These are phyloP conservation scores for Pygocentrus nattereri DNA, from an alignment of 2,797 vertebrate species.

Conservation along the genomic window DNA sequence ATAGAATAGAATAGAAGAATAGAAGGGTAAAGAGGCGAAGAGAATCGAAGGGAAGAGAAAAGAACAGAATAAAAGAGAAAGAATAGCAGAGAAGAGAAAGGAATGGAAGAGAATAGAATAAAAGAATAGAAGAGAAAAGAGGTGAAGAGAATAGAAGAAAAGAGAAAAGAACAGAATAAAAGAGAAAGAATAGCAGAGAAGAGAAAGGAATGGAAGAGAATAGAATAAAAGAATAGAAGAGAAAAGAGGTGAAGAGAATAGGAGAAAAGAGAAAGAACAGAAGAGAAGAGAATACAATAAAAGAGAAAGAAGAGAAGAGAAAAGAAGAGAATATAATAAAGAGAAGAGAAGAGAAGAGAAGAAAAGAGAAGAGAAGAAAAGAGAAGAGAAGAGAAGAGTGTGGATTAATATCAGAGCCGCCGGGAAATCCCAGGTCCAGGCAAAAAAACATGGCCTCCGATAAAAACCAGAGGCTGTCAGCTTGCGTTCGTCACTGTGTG, in stretches of 20 bases:
- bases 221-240: background rate
- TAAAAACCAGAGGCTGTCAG: constrained; percentile 40
- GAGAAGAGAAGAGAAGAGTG: constrained; percentile 32
- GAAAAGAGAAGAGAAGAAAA: background rate
- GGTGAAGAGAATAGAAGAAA: background rate
- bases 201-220: no score
- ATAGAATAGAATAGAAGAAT: background rate
- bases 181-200: background rate
- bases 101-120: background rate
- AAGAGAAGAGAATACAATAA: background rate
- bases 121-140: background rate
- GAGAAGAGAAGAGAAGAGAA: background rate
- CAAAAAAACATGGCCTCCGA: constrained; percentile 45
- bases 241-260: background rate
- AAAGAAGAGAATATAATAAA: background rate
- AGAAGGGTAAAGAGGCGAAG: background rate
- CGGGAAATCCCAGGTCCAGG: constrained; percentile 42
- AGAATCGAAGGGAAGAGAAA: no score
- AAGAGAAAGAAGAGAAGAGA: no score
- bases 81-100: background rate
- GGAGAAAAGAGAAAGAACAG: background rate
- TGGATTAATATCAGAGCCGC: constrained; percentile 50
- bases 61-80: background rate
- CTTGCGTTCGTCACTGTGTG: constrained; percentile 48
- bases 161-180: background rate